Evolutionary conservation across 1,140 invertebrate species (phyloP).

Genomic region (Apis laboriosa): DNA sequence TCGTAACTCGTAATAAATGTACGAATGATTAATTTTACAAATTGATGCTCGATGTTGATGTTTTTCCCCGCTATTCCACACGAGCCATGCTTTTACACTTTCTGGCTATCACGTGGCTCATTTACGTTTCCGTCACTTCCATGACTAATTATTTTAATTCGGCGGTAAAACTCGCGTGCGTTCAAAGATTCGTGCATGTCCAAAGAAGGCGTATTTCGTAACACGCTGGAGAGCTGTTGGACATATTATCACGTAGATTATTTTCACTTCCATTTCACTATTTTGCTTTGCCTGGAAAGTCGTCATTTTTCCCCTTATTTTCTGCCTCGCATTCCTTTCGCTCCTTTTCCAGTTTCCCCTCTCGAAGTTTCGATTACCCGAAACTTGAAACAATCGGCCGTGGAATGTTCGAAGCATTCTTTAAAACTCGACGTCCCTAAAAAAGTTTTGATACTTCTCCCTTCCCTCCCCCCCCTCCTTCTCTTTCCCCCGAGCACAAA

Average conservation of each 20-base stretch:
- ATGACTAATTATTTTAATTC: conserved; percentile 23
- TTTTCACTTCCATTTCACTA: not conserved
- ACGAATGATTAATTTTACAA: not conserved
- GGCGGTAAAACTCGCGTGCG: not conserved
- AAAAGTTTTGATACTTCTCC: conserved; percentile 18
- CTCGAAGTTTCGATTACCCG: not conserved
- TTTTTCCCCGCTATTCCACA: not conserved
- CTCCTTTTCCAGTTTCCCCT: too few species aligned
- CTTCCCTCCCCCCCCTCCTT: not conserved
- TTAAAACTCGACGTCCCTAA: not conserved
- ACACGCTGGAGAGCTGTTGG: not conserved
- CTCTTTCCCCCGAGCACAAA: not conserved
- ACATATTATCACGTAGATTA: not conserved
- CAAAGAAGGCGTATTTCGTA: not conserved
- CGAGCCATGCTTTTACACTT: not conserved
- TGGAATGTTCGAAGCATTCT: not conserved
- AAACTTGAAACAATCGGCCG: conserved; percentile 1
- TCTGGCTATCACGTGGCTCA: not conserved
- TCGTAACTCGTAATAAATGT: not conserved
- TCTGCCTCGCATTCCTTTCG: not conserved
- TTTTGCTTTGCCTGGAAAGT: not conserved
- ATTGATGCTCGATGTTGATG: not conserved
- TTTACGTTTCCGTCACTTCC: not conserved
- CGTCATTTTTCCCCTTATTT: too few species aligned
- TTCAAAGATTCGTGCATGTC: not conserved